Percentiles rank a stretch among this genome's conserved stretches.
Conservation (phyloP, 2,797 vertebrate genomes). For the Potorous gilbertii region DNA sequence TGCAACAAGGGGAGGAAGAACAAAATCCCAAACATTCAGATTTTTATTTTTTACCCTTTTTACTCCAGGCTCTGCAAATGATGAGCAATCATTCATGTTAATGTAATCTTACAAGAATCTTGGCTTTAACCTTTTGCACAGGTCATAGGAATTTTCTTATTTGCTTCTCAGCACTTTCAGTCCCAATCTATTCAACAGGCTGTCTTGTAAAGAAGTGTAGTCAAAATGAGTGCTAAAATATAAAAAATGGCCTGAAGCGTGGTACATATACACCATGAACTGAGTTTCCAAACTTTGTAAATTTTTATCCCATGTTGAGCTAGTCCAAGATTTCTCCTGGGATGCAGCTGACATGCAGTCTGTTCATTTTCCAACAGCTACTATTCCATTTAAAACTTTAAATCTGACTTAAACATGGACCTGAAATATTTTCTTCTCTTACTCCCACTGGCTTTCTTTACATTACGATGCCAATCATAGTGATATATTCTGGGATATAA, state of each 20-base stretch:
- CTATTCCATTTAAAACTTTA: conserved; percentile 37
- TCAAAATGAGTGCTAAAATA: conserved; percentile 58
- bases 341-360: conserved; percentile 25
- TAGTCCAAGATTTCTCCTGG: conserved; percentile 14
- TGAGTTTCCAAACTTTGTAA: conserved; percentile 37
- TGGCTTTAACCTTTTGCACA: background rate
- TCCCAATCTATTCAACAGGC: conserved; percentile 13
- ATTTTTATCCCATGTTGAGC: conserved; percentile 36
- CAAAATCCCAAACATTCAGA: background rate
- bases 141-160: background rate
- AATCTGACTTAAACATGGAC: conserved; percentile 14
- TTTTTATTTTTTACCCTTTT: background rate
- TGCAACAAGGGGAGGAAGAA: background rate
- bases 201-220: conserved; percentile 43
- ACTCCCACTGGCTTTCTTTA: conserved; percentile 33
- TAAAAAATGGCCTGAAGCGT: conserved; percentile 30
- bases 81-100: background rate
- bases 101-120: background rate
- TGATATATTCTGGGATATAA: background rate
- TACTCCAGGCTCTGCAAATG: background rate
- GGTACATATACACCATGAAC: background rate
- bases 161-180: background rate
- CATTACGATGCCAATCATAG: background rate
- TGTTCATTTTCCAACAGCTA: conserved; percentile 6
- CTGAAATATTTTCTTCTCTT: conserved; percentile 39